A percentile compares a stretch with the other conserved stretches of the same genome.
Evolutionary conservation across 2,113 vertebrate genomes (phyloP).

Genomic region (Felis chaus): DNA sequence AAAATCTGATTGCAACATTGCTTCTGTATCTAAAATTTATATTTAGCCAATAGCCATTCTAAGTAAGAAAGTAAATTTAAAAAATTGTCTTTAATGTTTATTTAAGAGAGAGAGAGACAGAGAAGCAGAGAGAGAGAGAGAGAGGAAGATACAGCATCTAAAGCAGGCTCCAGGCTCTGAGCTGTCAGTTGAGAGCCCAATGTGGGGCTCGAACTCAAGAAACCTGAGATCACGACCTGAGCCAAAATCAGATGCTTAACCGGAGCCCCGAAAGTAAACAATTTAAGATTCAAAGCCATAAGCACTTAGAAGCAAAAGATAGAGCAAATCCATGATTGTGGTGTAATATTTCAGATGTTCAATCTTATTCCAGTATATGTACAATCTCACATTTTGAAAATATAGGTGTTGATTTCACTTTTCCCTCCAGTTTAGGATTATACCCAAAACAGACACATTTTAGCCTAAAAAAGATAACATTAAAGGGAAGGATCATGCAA

Average conservation of each 20-base stretch:
- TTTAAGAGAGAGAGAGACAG: too few species aligned
- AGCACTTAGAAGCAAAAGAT: background rate
- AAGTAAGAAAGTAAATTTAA: background rate
- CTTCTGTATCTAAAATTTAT: background rate
- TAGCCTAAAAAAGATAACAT: background rate
- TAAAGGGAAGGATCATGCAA: background rate
- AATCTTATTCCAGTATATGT: background rate
- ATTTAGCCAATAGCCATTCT: background rate
- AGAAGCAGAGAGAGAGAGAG: too few species aligned
- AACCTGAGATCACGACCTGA: too few species aligned
- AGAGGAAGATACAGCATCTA: too few species aligned
- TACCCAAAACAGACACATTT: background rate
- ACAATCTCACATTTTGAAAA: conserved; percentile 20
- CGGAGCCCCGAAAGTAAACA: too few species aligned
- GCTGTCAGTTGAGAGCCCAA: too few species aligned
- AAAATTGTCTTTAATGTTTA: too few species aligned
- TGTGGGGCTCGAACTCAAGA: too few species aligned
- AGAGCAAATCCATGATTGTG: background rate
- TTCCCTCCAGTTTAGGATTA: conserved; percentile 7
- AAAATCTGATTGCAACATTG: background rate
- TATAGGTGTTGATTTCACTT: conserved; percentile 28
- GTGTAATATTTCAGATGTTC: background rate
- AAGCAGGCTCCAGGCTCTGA: too few species aligned
- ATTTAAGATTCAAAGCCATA: background rate
- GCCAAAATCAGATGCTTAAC: too few species aligned